A percentile compares a stretch with the other conserved stretches of the same genome.
Evolutionary conservation across 2,797 vertebrate species (phyloP).

Genomic region (Pseudopleuronectes americanus): DNA sequence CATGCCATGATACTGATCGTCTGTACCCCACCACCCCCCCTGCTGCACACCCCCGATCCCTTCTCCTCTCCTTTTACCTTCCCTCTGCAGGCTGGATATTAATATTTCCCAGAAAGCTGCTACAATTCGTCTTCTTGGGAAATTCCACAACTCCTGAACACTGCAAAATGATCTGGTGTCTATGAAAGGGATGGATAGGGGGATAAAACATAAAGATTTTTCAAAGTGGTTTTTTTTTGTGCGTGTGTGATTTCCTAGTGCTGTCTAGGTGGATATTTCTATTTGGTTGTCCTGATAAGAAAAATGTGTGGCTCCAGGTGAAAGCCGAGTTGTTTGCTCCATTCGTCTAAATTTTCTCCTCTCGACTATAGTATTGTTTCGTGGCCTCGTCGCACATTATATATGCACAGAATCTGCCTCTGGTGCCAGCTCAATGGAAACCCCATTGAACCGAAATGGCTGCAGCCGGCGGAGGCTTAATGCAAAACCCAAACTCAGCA

Average conservation of each 20-base stretch:
- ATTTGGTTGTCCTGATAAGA: slow-evolving; percentile 51
- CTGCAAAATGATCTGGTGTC: slow-evolving; percentile 78
- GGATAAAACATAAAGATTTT: slow-evolving; percentile 69
- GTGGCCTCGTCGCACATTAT: slow-evolving; percentile 51
- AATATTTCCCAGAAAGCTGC: slow-evolving; percentile 82
- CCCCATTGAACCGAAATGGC: slow-evolving; percentile 57
- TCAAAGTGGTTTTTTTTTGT: slow-evolving; percentile 39
- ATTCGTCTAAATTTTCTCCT: slow-evolving; percentile 59
- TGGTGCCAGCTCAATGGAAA: slow-evolving; percentile 52
- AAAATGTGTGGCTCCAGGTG: slow-evolving; percentile 69
- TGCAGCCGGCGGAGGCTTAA: slow-evolving; percentile 46
- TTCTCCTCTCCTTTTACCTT: slow-evolving; percentile 64
- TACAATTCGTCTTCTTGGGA: slow-evolving; percentile 79
- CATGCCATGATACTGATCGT: slow-evolving; percentile 63
- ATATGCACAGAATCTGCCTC: slow-evolving; percentile 56
- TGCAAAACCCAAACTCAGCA: slow-evolving; percentile 57
- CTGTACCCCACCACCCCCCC: slow-evolving; percentile 58
- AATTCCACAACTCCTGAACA: slow-evolving; percentile 73
- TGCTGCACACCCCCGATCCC: slow-evolving; percentile 48
- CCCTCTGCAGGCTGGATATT: slow-evolving; percentile 73
- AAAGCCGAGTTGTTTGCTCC: slow-evolving; percentile 54
- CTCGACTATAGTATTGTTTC: slow-evolving; percentile 39
- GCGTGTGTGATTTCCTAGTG: slow-evolving; percentile 45
- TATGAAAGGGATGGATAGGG: slow-evolving; percentile 70
- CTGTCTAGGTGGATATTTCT: slow-evolving; percentile 66